Conservation (phyloP, 2,797 vertebrate genomes). For the Apogon hyalosoma region DNA sequence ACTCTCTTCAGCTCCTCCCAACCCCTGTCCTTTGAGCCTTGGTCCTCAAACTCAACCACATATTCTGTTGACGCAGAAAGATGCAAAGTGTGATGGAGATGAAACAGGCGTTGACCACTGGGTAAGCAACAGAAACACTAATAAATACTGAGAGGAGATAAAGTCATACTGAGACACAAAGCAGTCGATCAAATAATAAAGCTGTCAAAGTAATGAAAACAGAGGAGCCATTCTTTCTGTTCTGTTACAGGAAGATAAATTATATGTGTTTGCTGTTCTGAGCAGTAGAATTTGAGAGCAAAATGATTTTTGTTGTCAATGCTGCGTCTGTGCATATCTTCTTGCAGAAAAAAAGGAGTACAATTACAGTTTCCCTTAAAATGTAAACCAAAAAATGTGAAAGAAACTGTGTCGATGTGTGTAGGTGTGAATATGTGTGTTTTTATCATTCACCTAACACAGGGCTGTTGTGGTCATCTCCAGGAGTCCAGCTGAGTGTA, state of each 20-base stretch:
- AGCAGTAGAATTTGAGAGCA: slow-evolving; percentile 19
- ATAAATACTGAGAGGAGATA: slow-evolving; percentile 9
- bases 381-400: no score
- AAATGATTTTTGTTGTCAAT: slow-evolving; percentile 10
- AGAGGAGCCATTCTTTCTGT: slow-evolving; percentile 36
- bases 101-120: neutral
- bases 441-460: slow-evolving; percentile 72
- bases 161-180: slow-evolving; percentile 3
- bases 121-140: slow-evolving; percentile 22
- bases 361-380: neutral
- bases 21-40: slow-evolving; percentile 57
- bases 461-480: slow-evolving; percentile 84
- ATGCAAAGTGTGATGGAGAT: neutral
- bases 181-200: slow-evolving; percentile 41
- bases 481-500: slow-evolving; percentile 83
- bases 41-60: slow-evolving; percentile 82
- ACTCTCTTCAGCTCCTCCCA: slow-evolving; percentile 79
- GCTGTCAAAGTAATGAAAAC: slow-evolving; percentile 44
- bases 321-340: slow-evolving; percentile 1
- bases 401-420: neutral
- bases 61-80: slow-evolving; percentile 69
- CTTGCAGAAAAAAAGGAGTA: no score
- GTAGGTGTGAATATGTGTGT: slow-evolving; percentile 4
- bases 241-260: slow-evolving; percentile 29
- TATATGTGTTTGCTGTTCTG: slow-evolving; percentile 21